Base-by-base conservation (phyloP, 2,888 invertebrate genomes). In the Pharmacophagus antenor region DNA sequence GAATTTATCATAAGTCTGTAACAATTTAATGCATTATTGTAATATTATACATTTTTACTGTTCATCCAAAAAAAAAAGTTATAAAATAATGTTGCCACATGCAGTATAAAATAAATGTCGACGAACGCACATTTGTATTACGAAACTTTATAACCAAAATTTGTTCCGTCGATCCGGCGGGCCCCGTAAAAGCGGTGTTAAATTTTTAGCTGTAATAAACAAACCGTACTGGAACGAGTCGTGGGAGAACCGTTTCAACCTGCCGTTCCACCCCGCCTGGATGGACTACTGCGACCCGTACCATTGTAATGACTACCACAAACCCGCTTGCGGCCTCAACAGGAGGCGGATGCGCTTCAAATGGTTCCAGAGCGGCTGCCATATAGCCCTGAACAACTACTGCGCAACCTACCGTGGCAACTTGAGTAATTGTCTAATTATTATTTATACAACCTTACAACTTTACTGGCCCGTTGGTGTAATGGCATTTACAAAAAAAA, bases 211-310 rank as follows among this genome's bases (percentile, higher is more conserved):
- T 10, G 1, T 21, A 4, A 44, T 25, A n/a, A 44, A 23, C 41
- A 84, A 80, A 47, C 85, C 85, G 0, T 53, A 66, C 1, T 70
- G 84, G 71, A 70, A 72, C 0, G 67, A 68, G 0, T 2, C 20
- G 0, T 80, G 74, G 70, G 41, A 51, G 0, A 61, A 73, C 0
- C 64, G 68, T 0, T 65, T 66, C 58, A 51, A 58, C 0, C 50
- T 64, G 4, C 66, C 69, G 0, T 85, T 63, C 59, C 53, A 76
- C 6, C 69, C 79, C 0, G 71, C 73, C 0, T 84, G 79, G 78
- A 84, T 84, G 82, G 85, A 87, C 17, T 86, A 81, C 41, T 88
- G 88, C 21, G 86, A 82, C 1, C 84, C 84, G 0, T 77, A 81
- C 54, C 84, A 85, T 15, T 88, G 88, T 57, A 80, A 81, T 0